These are phyloP conservation scores for Sebastes nivosus DNA, from an alignment of 2,797 vertebrate species.

Conservation along the genomic window DNA sequence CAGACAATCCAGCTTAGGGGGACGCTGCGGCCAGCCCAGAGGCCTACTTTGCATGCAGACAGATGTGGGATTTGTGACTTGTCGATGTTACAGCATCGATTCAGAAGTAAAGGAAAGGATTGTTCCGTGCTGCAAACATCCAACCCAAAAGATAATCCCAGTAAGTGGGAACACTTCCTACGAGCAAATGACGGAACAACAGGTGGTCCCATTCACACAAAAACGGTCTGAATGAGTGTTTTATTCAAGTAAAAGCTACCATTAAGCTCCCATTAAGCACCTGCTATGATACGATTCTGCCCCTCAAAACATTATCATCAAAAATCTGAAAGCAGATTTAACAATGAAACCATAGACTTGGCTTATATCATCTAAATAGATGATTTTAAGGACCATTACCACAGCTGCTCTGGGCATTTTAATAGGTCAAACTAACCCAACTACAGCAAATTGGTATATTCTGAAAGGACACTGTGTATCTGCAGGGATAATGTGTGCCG, in stretches of 20 bases:
- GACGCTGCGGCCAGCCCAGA: neutral
- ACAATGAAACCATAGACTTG: conserved; percentile 11
- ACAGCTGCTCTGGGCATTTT: conserved; percentile 6
- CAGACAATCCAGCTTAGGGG: conserved; percentile 37
- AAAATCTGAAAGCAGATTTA: conserved; percentile 36
- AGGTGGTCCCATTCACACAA: conserved; percentile 55
- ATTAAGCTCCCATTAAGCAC: conserved; percentile 58
- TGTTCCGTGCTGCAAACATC: conserved; percentile 38
- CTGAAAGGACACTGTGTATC: conserved; percentile 23
- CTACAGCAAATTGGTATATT: neutral
- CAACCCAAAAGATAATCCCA: conserved; percentile 57
- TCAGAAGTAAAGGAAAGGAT: conserved; percentile 32
- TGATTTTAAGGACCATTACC: conserved; percentile 28
- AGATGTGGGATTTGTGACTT: conserved; percentile 52
- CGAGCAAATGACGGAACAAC: conserved; percentile 44
- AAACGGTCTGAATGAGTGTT: conserved; percentile 28
- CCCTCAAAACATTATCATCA: conserved; percentile 18
- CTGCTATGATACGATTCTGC: conserved; percentile 17
- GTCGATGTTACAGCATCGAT: conserved; percentile 38
- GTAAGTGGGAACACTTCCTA: conserved; percentile 44
- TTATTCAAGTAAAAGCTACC: conserved; percentile 60
- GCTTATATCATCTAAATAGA: conserved; percentile 53
- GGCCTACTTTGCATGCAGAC: conserved; percentile 33
- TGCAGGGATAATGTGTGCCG: conserved; percentile 12
- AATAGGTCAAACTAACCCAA: conserved; percentile 33